These are phyloP conservation scores for Aphelenchoides fujianensis DNA, from an alignment of 1,140 invertebrate genomes.

Conservation along the genomic window DNA sequence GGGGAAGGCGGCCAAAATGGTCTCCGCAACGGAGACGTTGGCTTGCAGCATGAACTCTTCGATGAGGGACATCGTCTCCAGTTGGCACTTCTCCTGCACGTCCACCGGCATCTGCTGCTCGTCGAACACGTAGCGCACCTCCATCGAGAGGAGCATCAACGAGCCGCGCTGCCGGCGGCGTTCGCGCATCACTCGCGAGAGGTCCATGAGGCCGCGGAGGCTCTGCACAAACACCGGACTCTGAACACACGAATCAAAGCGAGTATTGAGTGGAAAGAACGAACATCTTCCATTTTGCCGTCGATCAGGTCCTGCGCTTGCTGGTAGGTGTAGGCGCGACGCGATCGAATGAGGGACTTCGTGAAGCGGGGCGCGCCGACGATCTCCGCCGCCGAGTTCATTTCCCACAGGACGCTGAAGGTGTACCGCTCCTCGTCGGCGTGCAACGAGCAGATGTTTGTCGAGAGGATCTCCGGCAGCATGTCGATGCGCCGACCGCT, in stretches of 20 bases:
- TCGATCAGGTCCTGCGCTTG: constrained; percentile 69
- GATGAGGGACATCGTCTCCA: constrained; percentile 91
- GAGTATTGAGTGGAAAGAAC: background rate
- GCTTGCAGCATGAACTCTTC: constrained; percentile 97
- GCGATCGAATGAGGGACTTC: constrained; percentile 83
- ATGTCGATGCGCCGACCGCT: constrained; percentile 65
- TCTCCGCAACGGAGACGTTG: constrained; percentile 86
- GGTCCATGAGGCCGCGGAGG: constrained; percentile 45
- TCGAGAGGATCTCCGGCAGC: constrained; percentile 77
- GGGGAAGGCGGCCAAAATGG: constrained; percentile 77
- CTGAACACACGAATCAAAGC: constrained; percentile 61
- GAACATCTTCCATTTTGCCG: constrained; percentile 70
- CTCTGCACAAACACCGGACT: constrained; percentile 73
- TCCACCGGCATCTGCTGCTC: constrained; percentile 43
- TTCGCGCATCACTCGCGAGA: constrained; percentile 38
- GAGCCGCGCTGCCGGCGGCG: constrained; percentile 42
- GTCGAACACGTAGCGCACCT: constrained; percentile 60
- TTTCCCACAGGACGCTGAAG: constrained; percentile 89
- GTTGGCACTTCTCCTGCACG: constrained; percentile 51
- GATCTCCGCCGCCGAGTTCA: constrained; percentile 80
- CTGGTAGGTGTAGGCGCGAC: constrained; percentile 63
- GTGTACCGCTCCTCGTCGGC: constrained; percentile 81
- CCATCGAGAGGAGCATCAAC: constrained; percentile 56
- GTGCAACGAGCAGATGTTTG: constrained; percentile 84
- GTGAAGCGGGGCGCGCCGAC: constrained; percentile 73